phyloP scores from a whole-genome alignment of 2,888 invertebrate species.

The Cephus pulcher region DNA sequence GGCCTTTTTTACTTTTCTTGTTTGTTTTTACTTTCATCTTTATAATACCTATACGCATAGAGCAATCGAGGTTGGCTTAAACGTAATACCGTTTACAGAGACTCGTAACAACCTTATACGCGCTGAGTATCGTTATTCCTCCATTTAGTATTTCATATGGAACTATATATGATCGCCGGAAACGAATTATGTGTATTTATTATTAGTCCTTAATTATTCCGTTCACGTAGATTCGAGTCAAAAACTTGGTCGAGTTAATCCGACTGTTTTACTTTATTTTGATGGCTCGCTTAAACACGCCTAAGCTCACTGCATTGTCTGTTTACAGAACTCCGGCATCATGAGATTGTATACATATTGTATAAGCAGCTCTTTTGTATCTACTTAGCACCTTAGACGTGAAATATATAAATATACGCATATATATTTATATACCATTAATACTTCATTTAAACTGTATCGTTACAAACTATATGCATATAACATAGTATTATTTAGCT shows the following conservation, averaged over 20 bases:
- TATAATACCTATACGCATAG: not conserved
- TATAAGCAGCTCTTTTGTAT: conserved; percentile 1
- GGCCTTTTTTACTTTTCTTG: not conserved
- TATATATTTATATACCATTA: conserved; percentile 30
- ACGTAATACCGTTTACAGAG: not conserved
- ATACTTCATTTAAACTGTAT: conserved; percentile 24
- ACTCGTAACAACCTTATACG: not conserved
- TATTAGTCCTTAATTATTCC: not conserved
- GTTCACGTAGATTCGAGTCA: not conserved
- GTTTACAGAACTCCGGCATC: not conserved
- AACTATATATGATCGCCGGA: not conserved
- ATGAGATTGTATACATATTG: not conserved
- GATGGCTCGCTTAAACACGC: not conserved
- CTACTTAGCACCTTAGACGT: conserved; percentile 24
- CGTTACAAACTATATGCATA: conserved; percentile 18
- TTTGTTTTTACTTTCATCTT: not conserved
- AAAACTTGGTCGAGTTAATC: not conserved
- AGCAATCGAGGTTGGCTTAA: not conserved
- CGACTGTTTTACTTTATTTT: not conserved
- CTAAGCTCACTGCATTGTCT: not conserved
- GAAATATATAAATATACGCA: conserved; percentile 24
- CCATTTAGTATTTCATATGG: not conserved
- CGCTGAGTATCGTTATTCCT: not conserved
- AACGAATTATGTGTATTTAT: not conserved
- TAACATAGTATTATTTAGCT: conserved; percentile 26